Conservation (phyloP, 2,113 vertebrate genomes). For the Pteropus alecto region DNA sequence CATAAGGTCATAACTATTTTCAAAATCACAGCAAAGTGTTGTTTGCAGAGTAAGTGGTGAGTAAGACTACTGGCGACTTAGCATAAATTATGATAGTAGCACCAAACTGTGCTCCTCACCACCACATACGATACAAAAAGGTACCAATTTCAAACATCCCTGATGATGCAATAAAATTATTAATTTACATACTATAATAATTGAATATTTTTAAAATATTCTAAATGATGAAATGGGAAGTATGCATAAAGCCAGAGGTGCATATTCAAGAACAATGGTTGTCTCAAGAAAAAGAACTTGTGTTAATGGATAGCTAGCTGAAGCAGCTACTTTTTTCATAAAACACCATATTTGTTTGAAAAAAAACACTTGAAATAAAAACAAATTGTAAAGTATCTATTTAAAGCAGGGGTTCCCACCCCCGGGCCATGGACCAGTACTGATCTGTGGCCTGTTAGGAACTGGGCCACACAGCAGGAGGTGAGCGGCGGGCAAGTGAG, state of each 20-base stretch:
- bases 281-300: not conserved
- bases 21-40: not conserved
- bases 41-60: not conserved
- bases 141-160: not conserved
- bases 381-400: not conserved
- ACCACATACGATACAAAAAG: not conserved
- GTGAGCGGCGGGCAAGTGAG: no score
- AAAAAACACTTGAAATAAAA: not conserved
- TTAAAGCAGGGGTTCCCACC: not conserved
- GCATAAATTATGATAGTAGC: not conserved
- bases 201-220: not conserved
- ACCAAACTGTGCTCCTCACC: not conserved
- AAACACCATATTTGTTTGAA: not conserved
- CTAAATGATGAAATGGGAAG: not conserved
- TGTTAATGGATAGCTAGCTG: not conserved
- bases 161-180: not conserved
- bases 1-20: not conserved
- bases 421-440: no score
- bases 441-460: no score
- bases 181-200: not conserved
- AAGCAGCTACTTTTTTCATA: not conserved
- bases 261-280: not conserved
- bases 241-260: not conserved
- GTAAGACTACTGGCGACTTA: not conserved
- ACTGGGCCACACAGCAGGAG: no score